These are phyloP conservation scores for Hylaeus volcanicus DNA, from an alignment of 1,140 invertebrate genomes.

Conservation along the genomic window DNA sequence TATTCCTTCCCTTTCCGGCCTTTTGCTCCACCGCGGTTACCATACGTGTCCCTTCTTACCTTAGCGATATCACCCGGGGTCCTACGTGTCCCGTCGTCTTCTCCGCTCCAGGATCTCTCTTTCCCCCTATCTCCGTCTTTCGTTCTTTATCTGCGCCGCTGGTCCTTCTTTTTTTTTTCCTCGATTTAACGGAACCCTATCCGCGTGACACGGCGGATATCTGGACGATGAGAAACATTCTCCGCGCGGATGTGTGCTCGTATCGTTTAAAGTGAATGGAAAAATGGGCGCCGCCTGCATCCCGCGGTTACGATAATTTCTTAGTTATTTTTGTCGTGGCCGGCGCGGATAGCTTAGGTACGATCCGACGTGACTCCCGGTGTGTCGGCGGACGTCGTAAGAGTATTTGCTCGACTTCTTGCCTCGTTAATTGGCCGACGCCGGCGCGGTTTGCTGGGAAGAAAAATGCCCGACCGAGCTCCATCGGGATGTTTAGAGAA, in stretches of 20 bases:
- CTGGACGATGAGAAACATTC: conserved; percentile 54
- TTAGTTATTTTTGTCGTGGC: conserved; percentile 43
- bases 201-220: conserved; percentile 48
- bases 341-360: not conserved
- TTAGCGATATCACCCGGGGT: conserved; percentile 51
- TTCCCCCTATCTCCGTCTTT: conserved; percentile 4
- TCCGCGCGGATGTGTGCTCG: conserved; percentile 47
- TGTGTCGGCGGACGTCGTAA: conserved; percentile 13
- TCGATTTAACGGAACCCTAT: conserved; percentile 57
- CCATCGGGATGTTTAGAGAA: not conserved
- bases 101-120: not conserved
- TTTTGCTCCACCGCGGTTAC: conserved; percentile 46
- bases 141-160: conserved; percentile 12
- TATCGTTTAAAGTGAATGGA: conserved; percentile 48
- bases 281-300: conserved; percentile 43
- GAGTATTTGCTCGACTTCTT: conserved; percentile 11
- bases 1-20: conserved; percentile 57
- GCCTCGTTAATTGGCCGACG: conserved; percentile 23
- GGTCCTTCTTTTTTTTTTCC: not conserved
- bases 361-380: conserved; percentile 8
- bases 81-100: conserved; percentile 12
- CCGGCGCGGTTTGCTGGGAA: no score
- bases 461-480: conserved; percentile 4
- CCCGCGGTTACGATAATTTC: conserved; percentile 50
- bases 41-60: conserved; percentile 45